Percentiles rank a stretch among this genome's conserved stretches.
Conservation (phyloP, 1,140 invertebrate genomes). For the Melitaea cinxia region DNA sequence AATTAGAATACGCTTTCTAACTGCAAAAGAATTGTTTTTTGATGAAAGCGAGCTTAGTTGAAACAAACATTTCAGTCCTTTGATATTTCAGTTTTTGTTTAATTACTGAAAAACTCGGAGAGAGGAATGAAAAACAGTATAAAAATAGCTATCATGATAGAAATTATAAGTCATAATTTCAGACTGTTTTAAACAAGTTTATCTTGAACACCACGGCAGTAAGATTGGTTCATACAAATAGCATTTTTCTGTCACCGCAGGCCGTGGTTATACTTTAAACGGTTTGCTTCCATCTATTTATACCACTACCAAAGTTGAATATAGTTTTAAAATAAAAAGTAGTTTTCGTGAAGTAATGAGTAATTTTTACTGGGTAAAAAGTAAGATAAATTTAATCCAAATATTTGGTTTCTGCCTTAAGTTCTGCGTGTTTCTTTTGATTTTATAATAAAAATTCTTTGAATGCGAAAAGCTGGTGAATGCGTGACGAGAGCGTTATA, state of each 20-base stretch:
- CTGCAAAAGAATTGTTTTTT: not conserved
- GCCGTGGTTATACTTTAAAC: constrained; percentile 50
- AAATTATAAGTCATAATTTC: constrained; percentile 7
- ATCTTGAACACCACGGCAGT: constrained; percentile 6
- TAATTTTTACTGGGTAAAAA: too few relatives aligned
- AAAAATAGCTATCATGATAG: not conserved
- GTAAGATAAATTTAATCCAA: too few relatives aligned
- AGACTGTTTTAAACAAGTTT: constrained; percentile 12
- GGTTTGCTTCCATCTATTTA: constrained; percentile 38
- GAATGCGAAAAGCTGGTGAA: too few relatives aligned
- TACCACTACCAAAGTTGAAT: constrained; percentile 10
- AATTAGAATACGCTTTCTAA: not conserved
- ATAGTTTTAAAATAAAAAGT: not conserved
- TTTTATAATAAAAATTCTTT: too few relatives aligned
- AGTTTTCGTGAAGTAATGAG: too few relatives aligned
- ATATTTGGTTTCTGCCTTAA: too few relatives aligned
- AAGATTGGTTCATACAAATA: constrained; percentile 30
- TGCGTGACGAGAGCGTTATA: too few relatives aligned
- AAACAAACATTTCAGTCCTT: not conserved
- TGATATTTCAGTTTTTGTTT: not conserved
- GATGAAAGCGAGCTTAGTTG: not conserved
- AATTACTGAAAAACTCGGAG: not conserved
- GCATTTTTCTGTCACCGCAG: constrained; percentile 51
- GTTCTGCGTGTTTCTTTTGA: too few relatives aligned
- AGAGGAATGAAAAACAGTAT: not conserved